These are phyloP conservation scores for Cladorhizidae sp. DNA, from an alignment of 37 sponge, comb jelly and placozoan species.

Conservation along the genomic window DNA sequence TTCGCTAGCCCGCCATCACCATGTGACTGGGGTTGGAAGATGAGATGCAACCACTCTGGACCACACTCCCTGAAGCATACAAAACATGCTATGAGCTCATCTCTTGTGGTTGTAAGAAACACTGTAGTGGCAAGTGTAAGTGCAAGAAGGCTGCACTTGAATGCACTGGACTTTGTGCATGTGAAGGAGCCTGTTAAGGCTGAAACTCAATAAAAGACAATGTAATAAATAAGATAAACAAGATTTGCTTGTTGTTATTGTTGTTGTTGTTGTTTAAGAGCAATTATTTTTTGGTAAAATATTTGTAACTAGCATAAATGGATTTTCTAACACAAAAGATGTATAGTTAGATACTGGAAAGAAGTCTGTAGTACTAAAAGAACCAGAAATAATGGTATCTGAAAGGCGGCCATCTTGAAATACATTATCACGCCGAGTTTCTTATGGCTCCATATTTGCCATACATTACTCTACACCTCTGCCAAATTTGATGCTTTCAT, in stretches of 20 bases:
- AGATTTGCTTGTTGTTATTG: no score
- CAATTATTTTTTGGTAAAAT: no score
- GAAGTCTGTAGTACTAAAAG: not conserved
- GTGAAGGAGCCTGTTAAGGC: not conserved
- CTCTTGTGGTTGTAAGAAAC: not conserved
- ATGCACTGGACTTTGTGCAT: not conserved
- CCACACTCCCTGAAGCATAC: no score
- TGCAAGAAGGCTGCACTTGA: not conserved
- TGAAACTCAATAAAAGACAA: not conserved
- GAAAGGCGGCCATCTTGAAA: not conserved
- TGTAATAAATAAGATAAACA: no score
- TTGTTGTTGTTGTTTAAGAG: no score
- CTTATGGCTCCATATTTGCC: not conserved
- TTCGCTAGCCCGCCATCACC: no score
- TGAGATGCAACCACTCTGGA: no score
- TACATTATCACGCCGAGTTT: not conserved
- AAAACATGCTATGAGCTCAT: not conserved
- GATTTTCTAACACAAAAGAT: no score
- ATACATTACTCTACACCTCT: not conserved
- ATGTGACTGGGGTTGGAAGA: no score
- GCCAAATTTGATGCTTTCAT: slow-evolving; percentile 3
- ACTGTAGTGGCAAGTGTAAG: not conserved
- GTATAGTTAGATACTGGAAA: not conserved
- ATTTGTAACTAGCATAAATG: no score
- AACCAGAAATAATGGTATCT: not conserved